These are phyloP conservation scores for Caenorhabditis panamensis DNA, from an alignment of 2,888 invertebrate species.

Conservation along the genomic window DNA sequence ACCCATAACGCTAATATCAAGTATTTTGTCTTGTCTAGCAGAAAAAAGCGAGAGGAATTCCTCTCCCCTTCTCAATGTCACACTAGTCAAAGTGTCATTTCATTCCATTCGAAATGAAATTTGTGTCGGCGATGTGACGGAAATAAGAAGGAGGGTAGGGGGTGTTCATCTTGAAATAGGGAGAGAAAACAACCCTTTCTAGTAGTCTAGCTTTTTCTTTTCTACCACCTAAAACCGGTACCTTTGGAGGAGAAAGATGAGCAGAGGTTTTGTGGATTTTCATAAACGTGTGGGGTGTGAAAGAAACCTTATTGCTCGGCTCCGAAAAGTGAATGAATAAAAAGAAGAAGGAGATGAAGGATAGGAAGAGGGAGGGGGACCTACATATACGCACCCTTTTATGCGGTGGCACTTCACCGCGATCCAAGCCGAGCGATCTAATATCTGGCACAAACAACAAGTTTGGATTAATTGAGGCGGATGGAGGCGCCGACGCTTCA, in stretches of 20 bases:
- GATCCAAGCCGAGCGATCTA: conserved; percentile 64
- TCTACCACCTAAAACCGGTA: no score
- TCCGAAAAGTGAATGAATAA: conserved; percentile 7
- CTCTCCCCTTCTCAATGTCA: conserved; percentile 1
- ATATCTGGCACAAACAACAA: conserved; percentile 71
- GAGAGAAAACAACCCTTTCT: conserved; percentile 25
- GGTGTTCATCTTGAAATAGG: conserved; percentile 35
- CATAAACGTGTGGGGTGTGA: conserved; percentile 11
- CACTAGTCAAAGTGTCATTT: conserved; percentile 9
- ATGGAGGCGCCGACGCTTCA: conserved; percentile 44
- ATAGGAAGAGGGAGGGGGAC: conserved; percentile 2
- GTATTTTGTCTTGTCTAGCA: no score
- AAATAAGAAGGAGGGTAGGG: no score
- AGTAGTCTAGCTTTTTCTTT: no score
- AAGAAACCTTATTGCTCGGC: conserved; percentile 29
- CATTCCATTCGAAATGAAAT: conserved; percentile 46
- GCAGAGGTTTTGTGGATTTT: conserved; percentile 47
- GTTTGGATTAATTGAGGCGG: conserved; percentile 64
- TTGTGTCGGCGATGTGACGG: no score
- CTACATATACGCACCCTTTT: conserved; percentile 64
- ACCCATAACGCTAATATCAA: no score
- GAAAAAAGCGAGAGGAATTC: conserved; percentile 15
- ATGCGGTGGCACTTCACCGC: conserved; percentile 72
- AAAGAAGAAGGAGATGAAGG: conserved; percentile 9
- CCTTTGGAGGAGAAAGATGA: conserved; percentile 27